Evolutionary conservation across 1,140 invertebrate species (phyloP).

Genomic region (Listronotus bonariensis): DNA sequence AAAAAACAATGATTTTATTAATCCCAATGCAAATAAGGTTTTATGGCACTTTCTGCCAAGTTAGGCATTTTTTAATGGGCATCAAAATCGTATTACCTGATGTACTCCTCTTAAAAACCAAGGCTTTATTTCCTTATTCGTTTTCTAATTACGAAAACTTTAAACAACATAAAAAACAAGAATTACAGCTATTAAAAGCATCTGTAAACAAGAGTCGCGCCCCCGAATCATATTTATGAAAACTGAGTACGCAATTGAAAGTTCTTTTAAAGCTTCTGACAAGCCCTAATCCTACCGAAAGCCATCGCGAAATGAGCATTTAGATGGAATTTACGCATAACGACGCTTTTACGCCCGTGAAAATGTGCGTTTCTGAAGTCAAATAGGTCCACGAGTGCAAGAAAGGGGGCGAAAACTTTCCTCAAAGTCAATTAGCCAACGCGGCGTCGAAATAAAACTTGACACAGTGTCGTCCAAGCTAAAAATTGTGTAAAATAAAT

Average conservation of each 20-base stretch:
- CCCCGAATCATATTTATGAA: background rate
- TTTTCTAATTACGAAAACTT: no score
- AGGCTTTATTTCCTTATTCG: no score
- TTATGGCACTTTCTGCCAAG: no score
- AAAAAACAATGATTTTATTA: no score
- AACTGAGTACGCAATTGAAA: conserved; percentile 2
- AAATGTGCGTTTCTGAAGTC: conserved; percentile 27
- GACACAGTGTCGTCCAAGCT: background rate
- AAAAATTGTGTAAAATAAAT: no score
- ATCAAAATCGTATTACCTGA: no score
- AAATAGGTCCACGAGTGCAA: conserved; percentile 8
- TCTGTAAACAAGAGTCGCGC: no score
- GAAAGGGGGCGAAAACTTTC: conserved; percentile 13
- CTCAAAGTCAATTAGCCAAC: conserved; percentile 21
- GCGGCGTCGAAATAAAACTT: conserved; percentile 7
- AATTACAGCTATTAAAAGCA: no score
- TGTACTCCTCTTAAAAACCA: no score
- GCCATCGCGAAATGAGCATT: conserved; percentile 1
- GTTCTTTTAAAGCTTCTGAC: conserved; percentile 5
- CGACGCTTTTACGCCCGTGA: background rate
- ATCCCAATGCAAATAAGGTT: no score
- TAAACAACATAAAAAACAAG: no score
- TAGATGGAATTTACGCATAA: conserved; percentile 5
- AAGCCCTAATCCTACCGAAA: conserved; percentile 4
- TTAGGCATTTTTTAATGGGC: no score